Percentiles rank a stretch among this genome's conserved stretches.
Conservation (phyloP, 2,113 vertebrate genomes). For the Colinus virginianus region DNA sequence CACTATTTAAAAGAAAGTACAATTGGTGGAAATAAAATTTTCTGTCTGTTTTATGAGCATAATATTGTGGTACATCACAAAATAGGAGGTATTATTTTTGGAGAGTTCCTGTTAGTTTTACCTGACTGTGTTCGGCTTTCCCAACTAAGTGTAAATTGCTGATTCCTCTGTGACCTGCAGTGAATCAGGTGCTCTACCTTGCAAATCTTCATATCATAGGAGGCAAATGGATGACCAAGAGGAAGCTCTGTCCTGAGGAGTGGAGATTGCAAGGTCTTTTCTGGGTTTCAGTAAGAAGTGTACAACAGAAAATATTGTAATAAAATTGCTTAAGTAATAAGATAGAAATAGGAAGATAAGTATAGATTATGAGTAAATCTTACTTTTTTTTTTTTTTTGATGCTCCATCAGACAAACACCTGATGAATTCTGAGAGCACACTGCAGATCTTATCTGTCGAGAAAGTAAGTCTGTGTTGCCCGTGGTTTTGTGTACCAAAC, state of each 20-base stretch:
- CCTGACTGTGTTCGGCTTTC: neutral
- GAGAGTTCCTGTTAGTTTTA: neutral
- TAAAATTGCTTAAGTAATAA: neutral
- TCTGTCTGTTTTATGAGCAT: neutral
- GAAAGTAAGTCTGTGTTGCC: neutral
- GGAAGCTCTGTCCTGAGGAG: neutral
- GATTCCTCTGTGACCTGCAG: neutral
- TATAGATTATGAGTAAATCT: neutral
- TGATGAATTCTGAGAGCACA: neutral
- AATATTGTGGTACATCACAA: neutral
- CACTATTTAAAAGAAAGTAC: neutral
- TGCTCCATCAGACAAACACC: fast-evolving
- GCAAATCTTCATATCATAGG: neutral
- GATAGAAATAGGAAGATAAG: neutral
- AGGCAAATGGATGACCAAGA: neutral
- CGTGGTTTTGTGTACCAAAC: neutral
- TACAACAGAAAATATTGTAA: neutral
- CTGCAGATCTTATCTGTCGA: neutral
- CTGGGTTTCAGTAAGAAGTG: neutral
- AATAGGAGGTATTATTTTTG: neutral
- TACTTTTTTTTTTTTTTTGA: neutral
- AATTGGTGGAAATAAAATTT: neutral
- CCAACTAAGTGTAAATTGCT: neutral
- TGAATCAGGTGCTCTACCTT: neutral
- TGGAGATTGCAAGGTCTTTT: neutral